Percentiles rank a stretch among this genome's conserved stretches.
Conservation (phyloP, 30 jellyfish, hydroid and myxozoan species). For the Cassiopea xamachana region DNA sequence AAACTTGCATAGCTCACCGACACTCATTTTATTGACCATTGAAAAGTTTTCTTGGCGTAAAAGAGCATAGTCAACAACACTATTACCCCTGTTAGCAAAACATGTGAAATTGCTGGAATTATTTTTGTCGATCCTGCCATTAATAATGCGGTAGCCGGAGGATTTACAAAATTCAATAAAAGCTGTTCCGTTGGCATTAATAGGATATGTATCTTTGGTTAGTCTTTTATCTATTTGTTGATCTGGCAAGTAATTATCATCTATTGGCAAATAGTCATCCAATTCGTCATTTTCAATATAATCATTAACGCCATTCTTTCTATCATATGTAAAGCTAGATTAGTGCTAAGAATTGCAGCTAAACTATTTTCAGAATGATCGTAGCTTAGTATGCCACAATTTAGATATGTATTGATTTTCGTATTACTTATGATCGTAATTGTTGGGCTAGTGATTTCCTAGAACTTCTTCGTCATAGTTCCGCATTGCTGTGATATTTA, state of each 20-base stretch:
- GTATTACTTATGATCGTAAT: no score
- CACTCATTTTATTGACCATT: not conserved
- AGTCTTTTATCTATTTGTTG: constrained; percentile 11
- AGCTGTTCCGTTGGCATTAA: constrained; percentile 24
- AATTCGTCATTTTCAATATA: constrained; percentile 40
- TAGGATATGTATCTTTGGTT: not conserved
- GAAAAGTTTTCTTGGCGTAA: no score
- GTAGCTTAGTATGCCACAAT: no score
- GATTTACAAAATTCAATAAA: constrained; percentile 15
- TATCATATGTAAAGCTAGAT: no score
- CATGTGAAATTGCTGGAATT: constrained; percentile 25
- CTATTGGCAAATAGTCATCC: constrained; percentile 53
- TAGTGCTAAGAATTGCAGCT: no score
- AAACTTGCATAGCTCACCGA: constrained; percentile 9
- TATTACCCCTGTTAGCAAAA: constrained; percentile 3
- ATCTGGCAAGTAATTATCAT: constrained; percentile 39
- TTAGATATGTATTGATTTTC: no score
- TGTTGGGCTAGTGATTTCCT: no score
- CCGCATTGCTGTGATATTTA: no score
- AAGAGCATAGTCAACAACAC: no score
- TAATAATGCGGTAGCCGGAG: constrained; percentile 17
- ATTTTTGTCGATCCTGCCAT: constrained; percentile 22
- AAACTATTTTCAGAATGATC: no score
- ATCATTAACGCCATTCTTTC: constrained; percentile 34
- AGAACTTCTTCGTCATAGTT: no score